A percentile compares a stretch with the other conserved stretches of the same genome.
Conservation (phyloP, 2,888 invertebrate species). For the Osedax frankpressi region DNA sequence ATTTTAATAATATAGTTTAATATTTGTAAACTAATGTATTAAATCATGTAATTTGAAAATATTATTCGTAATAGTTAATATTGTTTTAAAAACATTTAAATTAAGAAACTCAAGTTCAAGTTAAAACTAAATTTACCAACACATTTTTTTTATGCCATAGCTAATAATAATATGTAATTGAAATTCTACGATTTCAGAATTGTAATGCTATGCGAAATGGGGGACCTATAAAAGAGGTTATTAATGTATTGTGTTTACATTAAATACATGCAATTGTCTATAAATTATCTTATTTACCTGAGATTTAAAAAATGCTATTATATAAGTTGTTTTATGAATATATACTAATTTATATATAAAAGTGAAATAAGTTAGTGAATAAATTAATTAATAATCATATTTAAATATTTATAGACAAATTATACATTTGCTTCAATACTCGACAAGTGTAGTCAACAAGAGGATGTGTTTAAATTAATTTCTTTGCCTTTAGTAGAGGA, state of each 20-base stretch:
- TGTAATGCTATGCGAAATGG: conserved; percentile 23
- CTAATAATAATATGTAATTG: too few relatives aligned
- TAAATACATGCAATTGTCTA: background rate
- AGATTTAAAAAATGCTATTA: too few relatives aligned
- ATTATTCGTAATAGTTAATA: background rate
- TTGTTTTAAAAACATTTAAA: background rate
- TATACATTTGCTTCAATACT: conserved; percentile 68
- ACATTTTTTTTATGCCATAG: too few relatives aligned
- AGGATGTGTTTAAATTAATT: conserved; percentile 68
- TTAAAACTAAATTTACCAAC: background rate
- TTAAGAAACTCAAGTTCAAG: background rate
- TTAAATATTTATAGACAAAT: conserved; percentile 47
- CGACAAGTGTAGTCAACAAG: conserved; percentile 63
- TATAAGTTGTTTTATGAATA: background rate
- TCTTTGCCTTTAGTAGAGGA: conserved; percentile 71
- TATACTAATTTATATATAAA: background rate
- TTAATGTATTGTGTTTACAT: background rate
- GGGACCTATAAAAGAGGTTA: conserved; percentile 28
- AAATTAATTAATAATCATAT: too few relatives aligned
- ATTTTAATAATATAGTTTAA: too few relatives aligned
- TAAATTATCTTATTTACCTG: background rate
- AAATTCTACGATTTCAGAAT: too few relatives aligned
- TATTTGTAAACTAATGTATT: too few relatives aligned
- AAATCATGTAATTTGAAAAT: too few relatives aligned
- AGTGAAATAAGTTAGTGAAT: background rate